These are phyloP conservation scores for Drosophila kokeensis DNA, from an alignment of 2,888 invertebrate genomes.

Conservation along the genomic window DNA sequence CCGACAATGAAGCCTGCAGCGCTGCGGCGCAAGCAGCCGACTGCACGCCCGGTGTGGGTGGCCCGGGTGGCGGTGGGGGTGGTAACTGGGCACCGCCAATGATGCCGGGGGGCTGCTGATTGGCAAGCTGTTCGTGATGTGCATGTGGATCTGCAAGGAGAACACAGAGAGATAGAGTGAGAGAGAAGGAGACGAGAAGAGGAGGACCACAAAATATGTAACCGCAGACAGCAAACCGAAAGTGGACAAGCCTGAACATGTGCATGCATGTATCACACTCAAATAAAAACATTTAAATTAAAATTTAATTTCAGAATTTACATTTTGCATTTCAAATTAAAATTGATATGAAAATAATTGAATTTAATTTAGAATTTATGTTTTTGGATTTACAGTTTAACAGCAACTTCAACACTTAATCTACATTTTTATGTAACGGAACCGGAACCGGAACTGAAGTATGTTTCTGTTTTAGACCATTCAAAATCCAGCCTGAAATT, in stretches of 20 bases:
- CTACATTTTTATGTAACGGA: neutral
- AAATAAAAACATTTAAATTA: neutral
- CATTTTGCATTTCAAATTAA: neutral
- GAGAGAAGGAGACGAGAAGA: accelerated
- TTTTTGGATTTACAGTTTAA: too few relatives aligned
- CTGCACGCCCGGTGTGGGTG: conserved; percentile 72
- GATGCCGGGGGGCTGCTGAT: conserved; percentile 83
- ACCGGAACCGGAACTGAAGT: neutral
- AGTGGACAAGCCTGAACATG: conserved; percentile 33
- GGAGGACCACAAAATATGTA: conserved; percentile 48
- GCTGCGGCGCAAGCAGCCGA: conserved; percentile 72
- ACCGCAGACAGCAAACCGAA: conserved; percentile 63
- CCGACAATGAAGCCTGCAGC: conserved; percentile 75
- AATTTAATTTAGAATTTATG: too few relatives aligned
- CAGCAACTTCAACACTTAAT: neutral
- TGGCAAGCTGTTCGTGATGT: conserved; percentile 84
- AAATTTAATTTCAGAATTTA: neutral
- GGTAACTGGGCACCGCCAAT: conserved; percentile 75
- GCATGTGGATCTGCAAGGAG: conserved; percentile 77
- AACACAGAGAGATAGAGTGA: neutral
- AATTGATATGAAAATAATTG: too few relatives aligned
- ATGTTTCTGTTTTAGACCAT: neutral
- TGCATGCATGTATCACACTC: neutral
- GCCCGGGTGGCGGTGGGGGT: conserved; percentile 67
- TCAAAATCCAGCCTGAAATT: neutral